phyloP scores from a whole-genome alignment of 2,888 invertebrate genomes.

The Unio delphinus region DNA sequence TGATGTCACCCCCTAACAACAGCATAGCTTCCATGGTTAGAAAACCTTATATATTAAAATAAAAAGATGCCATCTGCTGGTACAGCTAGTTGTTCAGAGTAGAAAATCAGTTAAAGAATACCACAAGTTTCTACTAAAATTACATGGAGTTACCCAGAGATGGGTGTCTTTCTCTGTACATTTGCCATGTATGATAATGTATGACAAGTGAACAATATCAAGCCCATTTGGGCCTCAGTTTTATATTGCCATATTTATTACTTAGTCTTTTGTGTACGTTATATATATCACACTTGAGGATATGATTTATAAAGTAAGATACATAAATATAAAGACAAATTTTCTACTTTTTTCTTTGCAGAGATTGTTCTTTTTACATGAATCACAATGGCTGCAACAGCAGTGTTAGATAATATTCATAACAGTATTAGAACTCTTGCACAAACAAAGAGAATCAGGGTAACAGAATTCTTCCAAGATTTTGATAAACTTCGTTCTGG shows the following conservation, averaged over 20 bases:
- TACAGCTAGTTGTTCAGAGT: not conserved
- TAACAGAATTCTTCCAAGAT: slow-evolving; percentile 70
- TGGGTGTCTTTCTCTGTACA: too few relatives aligned
- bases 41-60: not conserved
- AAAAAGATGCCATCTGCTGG: not conserved
- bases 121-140: too few relatives aligned
- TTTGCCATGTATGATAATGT: too few relatives aligned
- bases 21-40: not conserved
- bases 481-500: slow-evolving; percentile 70
- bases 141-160: too few relatives aligned
- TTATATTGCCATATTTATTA: too few relatives aligned
- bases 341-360: not conserved
- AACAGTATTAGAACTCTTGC: slow-evolving; percentile 62
- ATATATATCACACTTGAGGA: too few relatives aligned
- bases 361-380: not conserved
- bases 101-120: not conserved
- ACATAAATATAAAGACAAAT: not conserved
- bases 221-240: too few relatives aligned
- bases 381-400: slow-evolving; percentile 50
- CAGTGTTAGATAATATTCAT: slow-evolving; percentile 43
- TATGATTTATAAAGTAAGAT: too few relatives aligned
- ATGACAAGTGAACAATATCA: too few relatives aligned
- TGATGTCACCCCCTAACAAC: not conserved
- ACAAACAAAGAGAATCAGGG: slow-evolving; percentile 66
- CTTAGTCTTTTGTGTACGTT: too few relatives aligned